Conservation (phyloP, 1,140 invertebrate genomes). For the Hylyphantes graminicola region DNA sequence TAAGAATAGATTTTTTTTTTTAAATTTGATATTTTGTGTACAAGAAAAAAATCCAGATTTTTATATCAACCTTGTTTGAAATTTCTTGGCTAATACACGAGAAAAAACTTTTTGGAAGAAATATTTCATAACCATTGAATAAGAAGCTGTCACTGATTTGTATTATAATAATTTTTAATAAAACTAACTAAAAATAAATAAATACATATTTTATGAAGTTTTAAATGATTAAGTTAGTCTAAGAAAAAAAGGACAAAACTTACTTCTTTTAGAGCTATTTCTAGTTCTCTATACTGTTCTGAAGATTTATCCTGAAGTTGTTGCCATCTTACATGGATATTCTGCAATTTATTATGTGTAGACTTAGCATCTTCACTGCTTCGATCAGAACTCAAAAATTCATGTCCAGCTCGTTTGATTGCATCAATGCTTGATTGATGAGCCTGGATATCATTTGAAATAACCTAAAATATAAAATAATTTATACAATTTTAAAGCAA, state of each 20-base stretch:
- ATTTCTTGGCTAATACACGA: too few relatives aligned
- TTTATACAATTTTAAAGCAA: background rate
- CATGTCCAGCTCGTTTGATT: slow-evolving; percentile 87
- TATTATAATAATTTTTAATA: too few relatives aligned
- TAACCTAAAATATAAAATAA: slow-evolving; percentile 66
- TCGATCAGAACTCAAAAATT: slow-evolving; percentile 88
- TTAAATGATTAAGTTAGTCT: too few relatives aligned
- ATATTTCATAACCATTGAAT: too few relatives aligned
- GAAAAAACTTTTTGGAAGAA: too few relatives aligned
- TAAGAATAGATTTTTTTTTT: too few relatives aligned
- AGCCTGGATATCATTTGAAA: slow-evolving; percentile 96
- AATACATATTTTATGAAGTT: too few relatives aligned
- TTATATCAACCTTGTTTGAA: too few relatives aligned
- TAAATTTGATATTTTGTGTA: too few relatives aligned
- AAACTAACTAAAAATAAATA: too few relatives aligned
- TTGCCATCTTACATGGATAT: slow-evolving; percentile 89
- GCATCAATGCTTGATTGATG: slow-evolving; percentile 96
- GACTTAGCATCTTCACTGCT: slow-evolving; percentile 87
- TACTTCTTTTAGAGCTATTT: slow-evolving; percentile 84
- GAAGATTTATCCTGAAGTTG: slow-evolving; percentile 87
- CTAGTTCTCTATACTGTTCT: slow-evolving; percentile 86
- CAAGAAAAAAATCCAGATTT: too few relatives aligned
- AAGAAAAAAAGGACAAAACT: background rate
- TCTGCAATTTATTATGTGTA: slow-evolving; percentile 88
- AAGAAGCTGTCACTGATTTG: too few relatives aligned